Base-by-base conservation (phyloP, 1,140 invertebrate species). In the Drosophila truncata region DNA sequence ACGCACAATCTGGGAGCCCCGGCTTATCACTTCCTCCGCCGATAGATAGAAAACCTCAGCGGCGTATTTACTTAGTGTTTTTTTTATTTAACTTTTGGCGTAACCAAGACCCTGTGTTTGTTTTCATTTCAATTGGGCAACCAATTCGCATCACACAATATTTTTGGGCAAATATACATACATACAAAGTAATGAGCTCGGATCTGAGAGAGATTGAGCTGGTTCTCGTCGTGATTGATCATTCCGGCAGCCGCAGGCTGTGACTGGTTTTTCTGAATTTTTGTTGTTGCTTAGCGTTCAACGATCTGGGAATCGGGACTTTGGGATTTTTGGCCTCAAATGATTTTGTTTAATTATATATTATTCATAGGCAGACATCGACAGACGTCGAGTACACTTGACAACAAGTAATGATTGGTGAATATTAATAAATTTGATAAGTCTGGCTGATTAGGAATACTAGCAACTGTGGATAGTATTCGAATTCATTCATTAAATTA, bases 221-320 rank as follows among this genome's bases (percentile, higher is more conserved):
- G 44, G 44, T 60, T 71, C 52, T 50, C 29, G 10, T 14, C 25
- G 18, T 49, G 69, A 71, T 59, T 59, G 66, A 70, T 72, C 66
- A 60, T 72, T 72, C 69, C 54, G 54, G 66, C 54, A 39, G 69
- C 69, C 69, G 42, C 69, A 72, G 69, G 69, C 69, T 72, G n/a
- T 11, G 58, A 72, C 69, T 72, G 69, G 69, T 72, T 72, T 72
- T 69, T 62, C 23, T 11, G 14, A 46, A 18, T 18, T 49, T 23
- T 46, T 31, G 18, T 31, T 41, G n/a, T 25, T 23, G 23, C 9
- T 58, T 27, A 27, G 44, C 66, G 69, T 72, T 72, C 44, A 71
- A 60, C 49, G 69, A 72, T 72, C 69, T 60, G 42, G 25, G n/a
- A 60, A 29, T 37, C 49, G 69, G 50, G 41, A 71, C 10, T 54